phyloP scores from a whole-genome alignment of 2,888 invertebrate genomes.

The Tubulanus polymorphus region DNA sequence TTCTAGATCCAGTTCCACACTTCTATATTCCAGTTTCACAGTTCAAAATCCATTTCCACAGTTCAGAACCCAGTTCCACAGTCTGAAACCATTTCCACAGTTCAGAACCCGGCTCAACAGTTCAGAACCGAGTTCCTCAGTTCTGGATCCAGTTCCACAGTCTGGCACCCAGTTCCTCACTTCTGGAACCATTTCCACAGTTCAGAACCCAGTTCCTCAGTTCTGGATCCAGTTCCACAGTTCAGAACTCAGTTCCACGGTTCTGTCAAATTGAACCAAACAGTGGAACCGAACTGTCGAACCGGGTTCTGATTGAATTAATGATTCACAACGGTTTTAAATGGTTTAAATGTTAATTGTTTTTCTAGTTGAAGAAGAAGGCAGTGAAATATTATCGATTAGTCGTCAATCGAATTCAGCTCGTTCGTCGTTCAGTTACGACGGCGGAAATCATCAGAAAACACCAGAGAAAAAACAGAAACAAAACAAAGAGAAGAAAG shows the following conservation, averaged over 20 bases:
- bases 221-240: background rate
- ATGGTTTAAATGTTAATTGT: background rate
- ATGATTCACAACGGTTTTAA: background rate
- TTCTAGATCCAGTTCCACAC: too few relatives aligned
- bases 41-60: too few relatives aligned
- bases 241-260: background rate
- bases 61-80: too few relatives aligned
- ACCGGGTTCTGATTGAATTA: background rate
- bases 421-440: constrained; percentile 44
- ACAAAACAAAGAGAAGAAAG: constrained; percentile 38
- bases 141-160: too few relatives aligned
- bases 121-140: too few relatives aligned
- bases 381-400: constrained; percentile 48
- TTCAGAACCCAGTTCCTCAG: too few relatives aligned
- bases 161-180: too few relatives aligned
- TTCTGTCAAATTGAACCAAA: background rate
- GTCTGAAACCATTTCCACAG: too few relatives aligned
- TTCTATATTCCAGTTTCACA: too few relatives aligned
- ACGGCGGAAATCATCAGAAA: constrained; percentile 25
- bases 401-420: constrained; percentile 28
- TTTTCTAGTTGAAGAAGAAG: constrained; percentile 56
- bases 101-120: too few relatives aligned
- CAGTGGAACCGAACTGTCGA: too few relatives aligned
- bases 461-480: constrained; percentile 25
- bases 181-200: too few relatives aligned